Evolutionary conservation across 2,888 invertebrate genomes (phyloP).

Genomic region (Chloroclysta siterata): DNA sequence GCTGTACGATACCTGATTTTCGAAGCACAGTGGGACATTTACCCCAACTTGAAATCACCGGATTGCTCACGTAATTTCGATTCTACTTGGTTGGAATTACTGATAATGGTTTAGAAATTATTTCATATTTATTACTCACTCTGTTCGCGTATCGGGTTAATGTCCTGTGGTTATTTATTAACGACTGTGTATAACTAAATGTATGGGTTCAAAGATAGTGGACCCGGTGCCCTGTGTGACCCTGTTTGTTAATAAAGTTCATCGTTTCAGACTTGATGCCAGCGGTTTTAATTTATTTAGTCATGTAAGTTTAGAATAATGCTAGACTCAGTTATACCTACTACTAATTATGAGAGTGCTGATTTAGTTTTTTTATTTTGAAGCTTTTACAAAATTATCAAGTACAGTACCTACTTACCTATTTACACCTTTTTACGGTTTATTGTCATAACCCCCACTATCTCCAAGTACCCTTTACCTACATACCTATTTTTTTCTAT

Average conservation of each 20-base stretch:
- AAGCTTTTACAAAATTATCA: no score
- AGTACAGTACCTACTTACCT: no score
- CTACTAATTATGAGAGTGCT: no score
- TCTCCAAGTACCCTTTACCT: no score
- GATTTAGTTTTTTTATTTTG: no score
- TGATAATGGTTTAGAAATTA: slow-evolving; percentile 16
- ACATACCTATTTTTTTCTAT: no score
- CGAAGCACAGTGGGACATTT: slow-evolving; percentile 75
- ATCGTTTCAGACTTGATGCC: neutral
- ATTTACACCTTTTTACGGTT: no score
- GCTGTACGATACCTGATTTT: slow-evolving; percentile 85
- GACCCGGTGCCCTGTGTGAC: slow-evolving; percentile 19
- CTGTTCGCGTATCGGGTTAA: slow-evolving; percentile 33
- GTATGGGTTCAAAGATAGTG: slow-evolving; percentile 30
- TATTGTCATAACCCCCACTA: no score
- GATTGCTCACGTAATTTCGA: slow-evolving; percentile 57
- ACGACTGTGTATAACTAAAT: slow-evolving; percentile 14
- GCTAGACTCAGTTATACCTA: no score
- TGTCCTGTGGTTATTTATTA: slow-evolving; percentile 37
- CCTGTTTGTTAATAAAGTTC: slow-evolving; percentile 15
- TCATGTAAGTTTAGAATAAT: neutral
- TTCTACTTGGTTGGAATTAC: neutral
- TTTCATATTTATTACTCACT: slow-evolving; percentile 16
- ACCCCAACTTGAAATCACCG: slow-evolving; percentile 78
- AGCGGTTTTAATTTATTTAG: neutral